A percentile compares a stretch with the other conserved stretches of the same genome.
Conservation (phyloP, 2,797 vertebrate species). For the Spheniscus humboldti region DNA sequence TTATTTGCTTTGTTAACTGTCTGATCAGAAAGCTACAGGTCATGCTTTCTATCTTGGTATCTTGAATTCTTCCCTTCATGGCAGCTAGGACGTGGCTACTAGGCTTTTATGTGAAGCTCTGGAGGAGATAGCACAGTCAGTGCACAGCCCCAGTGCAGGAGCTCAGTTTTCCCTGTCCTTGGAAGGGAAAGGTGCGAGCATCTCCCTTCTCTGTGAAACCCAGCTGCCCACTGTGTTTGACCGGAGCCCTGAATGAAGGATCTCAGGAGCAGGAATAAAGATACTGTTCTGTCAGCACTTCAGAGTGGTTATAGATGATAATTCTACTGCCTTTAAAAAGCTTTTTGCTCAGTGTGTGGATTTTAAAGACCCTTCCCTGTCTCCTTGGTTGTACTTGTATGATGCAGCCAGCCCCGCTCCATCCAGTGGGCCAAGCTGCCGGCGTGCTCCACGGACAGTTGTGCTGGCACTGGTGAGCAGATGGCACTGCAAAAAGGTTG, state of each 20-base stretch:
- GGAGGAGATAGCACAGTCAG: neutral
- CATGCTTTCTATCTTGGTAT: neutral
- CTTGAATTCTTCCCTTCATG: neutral
- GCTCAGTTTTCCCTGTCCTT: neutral
- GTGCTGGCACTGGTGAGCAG: neutral
- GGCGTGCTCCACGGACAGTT: accelerated
- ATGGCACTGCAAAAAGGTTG: neutral
- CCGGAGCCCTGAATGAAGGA: neutral
- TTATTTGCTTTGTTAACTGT: neutral
- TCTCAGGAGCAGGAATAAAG: neutral
- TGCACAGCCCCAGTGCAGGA: neutral
- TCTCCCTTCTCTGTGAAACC: neutral
- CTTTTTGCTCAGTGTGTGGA: neutral
- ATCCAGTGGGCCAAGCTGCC: neutral
- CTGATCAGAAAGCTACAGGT: neutral
- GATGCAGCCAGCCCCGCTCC: accelerated
- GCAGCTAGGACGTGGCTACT: neutral
- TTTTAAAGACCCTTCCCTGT: neutral
- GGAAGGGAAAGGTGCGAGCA: neutral
- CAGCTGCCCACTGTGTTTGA: accelerated
- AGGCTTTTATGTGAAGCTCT: neutral
- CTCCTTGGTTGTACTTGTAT: neutral
- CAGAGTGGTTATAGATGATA: neutral
- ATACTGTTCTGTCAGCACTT: neutral
- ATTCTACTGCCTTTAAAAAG: neutral